Base-by-base conservation (phyloP, 2,888 invertebrate genomes). In the Hedychridium roseum region DNA sequence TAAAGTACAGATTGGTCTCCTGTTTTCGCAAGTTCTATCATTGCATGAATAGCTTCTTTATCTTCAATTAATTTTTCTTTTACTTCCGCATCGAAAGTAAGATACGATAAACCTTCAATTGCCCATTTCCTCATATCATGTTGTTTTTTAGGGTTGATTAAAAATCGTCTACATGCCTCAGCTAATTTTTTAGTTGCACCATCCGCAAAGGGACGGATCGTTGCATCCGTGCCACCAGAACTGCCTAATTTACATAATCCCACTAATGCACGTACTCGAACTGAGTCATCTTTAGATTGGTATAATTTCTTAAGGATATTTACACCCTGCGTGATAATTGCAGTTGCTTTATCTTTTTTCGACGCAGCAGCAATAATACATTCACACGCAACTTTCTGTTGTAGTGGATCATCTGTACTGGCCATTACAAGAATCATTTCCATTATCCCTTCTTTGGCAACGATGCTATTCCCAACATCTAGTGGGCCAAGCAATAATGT, bases 401-500 rank as follows among this genome's bases (percentile, higher is more conserved):
- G 94, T 0, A 97, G 80, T 9, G 85, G 62, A 71, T 97, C 93
- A n/a, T 95, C 94, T 6, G 92, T 91, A 50, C 90, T 90, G 1
- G 98, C 98, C 95, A 99, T 96, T 3, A 92, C 92, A 20, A 99
- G 81, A 78, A 99, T 95, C 91, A 99, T 95, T 79, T 96, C 92
- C 66, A 97, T 84, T 50, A 99, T 91, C 20, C 95, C 95, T 62
- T 90, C 90, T 67, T 88, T 86, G 3, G 90, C 90, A 41, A 94
- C 84, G 41, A 92, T 83, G 60, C 87, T 85, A 70, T 96, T 95
- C 11, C 98, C 99, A 31, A 96, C 91, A 76, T 98, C 97, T 36
- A 95, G 79, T 0, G 98, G 94, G 6, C 98, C 97, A 73, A 90
- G 84, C 3, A 99, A 82, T 43, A 99, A 80, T 2, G 94, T 89